A percentile compares a stretch with the other conserved stretches of the same genome.
Conservation (phyloP, 92 coral and sea anemone genomes). For the Virgularia gustaviana region DNA sequence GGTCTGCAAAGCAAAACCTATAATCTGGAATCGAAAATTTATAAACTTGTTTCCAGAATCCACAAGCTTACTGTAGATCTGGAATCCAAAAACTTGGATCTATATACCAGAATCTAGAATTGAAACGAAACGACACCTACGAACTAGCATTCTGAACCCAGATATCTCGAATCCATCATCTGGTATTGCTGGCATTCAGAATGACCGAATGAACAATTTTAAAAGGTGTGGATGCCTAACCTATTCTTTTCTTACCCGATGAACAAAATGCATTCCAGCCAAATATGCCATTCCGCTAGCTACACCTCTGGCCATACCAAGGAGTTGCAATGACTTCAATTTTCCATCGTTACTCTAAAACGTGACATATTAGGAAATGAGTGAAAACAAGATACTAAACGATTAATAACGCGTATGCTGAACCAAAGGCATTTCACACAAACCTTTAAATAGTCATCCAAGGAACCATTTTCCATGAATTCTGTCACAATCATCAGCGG, state of each 20-base stretch:
- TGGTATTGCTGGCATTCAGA: no score
- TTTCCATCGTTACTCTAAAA: constrained; percentile 64
- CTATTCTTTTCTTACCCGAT: constrained; percentile 61
- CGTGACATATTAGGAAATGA: not conserved
- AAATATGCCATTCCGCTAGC: constrained; percentile 89
- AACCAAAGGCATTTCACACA: not conserved
- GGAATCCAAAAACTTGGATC: no score
- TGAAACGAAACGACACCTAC: not conserved
- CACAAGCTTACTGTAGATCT: no score
- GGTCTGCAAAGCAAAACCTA: no score
- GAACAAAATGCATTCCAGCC: constrained; percentile 83
- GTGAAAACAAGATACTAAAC: no score
- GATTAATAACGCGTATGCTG: no score
- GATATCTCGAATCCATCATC: no score
- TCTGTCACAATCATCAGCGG: constrained; percentile 92
- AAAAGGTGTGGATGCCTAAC: not conserved
- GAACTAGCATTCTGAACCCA: not conserved
- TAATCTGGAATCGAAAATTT: no score
- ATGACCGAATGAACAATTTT: no score
- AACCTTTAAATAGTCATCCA: constrained; percentile 85
- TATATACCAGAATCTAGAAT: no score
- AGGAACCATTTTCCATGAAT: constrained; percentile 93
- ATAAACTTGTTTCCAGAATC: no score
- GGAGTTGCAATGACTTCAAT: constrained; percentile 70
- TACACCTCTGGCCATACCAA: constrained; percentile 93